A percentile compares a stretch with the other conserved stretches of the same genome.
Conservation (phyloP, 2,888 invertebrate genomes). For the Ochropleura plecta region DNA sequence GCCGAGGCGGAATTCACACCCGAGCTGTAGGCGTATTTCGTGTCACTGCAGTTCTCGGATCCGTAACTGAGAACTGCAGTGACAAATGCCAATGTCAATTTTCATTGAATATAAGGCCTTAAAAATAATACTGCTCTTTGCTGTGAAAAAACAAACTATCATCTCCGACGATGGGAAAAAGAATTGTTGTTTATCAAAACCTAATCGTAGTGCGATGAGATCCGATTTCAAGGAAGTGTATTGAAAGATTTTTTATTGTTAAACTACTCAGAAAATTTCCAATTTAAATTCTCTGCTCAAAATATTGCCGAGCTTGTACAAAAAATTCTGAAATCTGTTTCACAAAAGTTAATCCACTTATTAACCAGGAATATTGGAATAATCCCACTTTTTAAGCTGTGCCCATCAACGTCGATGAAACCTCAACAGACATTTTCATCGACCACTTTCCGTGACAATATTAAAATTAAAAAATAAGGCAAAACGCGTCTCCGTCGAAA, state of each 20-base stretch:
- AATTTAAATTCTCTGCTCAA: background rate
- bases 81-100: no score
- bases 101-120: no score
- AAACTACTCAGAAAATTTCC: background rate
- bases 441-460: constrained; percentile 28
- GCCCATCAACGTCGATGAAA: constrained; percentile 36
- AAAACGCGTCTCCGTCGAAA: constrained; percentile 17
- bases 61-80: no score
- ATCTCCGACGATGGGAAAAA: no score
- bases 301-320: background rate
- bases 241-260: background rate
- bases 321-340: constrained; percentile 10
- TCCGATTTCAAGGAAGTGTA: no score
- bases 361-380: constrained; percentile 32
- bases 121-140: no score
- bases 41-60: no score
- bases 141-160: no score
- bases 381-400: constrained; percentile 37
- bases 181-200: no score
- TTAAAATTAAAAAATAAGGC: constrained; percentile 50
- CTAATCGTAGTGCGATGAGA: no score
- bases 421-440: constrained; percentile 29
- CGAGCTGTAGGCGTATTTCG: no score
- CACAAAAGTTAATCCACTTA: constrained; percentile 35
- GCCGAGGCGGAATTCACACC: no score